These are phyloP conservation scores for Bergia puertoricense DNA, from an alignment of 92 coral and sea anemone species.

Conservation along the genomic window DNA sequence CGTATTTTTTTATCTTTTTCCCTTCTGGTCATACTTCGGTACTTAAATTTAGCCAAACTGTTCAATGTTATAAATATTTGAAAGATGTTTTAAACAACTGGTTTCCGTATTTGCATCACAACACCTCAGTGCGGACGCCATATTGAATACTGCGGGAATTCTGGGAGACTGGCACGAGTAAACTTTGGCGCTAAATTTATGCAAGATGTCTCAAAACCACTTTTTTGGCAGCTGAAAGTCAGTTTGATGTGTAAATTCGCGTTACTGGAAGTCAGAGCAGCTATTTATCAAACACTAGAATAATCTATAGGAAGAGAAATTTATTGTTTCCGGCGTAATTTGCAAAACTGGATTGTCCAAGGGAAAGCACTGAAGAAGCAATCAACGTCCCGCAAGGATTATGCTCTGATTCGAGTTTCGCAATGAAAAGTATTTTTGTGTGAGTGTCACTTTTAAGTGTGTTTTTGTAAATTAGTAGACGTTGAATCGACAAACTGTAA, in stretches of 20 bases:
- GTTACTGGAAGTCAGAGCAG: slow-evolving; percentile 1
- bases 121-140: slow-evolving; percentile 16
- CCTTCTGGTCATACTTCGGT: slow-evolving; percentile 19
- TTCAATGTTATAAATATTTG: not conserved
- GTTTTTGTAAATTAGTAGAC: slow-evolving; percentile 27
- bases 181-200: slow-evolving; percentile 49
- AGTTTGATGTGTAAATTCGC: slow-evolving; percentile 31
- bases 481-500: slow-evolving; percentile 33
- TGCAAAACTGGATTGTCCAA: not conserved
- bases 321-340: not conserved
- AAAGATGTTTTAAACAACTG: slow-evolving; percentile 6
- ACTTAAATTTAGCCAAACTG: slow-evolving; percentile 2
- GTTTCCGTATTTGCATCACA: slow-evolving; percentile 5
- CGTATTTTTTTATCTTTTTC: slow-evolving; percentile 11
- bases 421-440: slow-evolving; percentile 16
- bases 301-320: not conserved
- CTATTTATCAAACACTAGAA: not conserved
- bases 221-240: slow-evolving; percentile 14
- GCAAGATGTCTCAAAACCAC: slow-evolving; percentile 35
- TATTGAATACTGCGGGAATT: slow-evolving; percentile 10
- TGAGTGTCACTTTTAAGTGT: slow-evolving; percentile 28
- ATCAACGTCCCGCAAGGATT: not conserved
- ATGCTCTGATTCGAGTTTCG: not conserved
- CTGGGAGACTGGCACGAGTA: slow-evolving; percentile 27
- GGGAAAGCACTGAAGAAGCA: not conserved